Evolutionary conservation across 2,797 vertebrate genomes (phyloP).

Genomic region (Halcyon leucocephala): DNA sequence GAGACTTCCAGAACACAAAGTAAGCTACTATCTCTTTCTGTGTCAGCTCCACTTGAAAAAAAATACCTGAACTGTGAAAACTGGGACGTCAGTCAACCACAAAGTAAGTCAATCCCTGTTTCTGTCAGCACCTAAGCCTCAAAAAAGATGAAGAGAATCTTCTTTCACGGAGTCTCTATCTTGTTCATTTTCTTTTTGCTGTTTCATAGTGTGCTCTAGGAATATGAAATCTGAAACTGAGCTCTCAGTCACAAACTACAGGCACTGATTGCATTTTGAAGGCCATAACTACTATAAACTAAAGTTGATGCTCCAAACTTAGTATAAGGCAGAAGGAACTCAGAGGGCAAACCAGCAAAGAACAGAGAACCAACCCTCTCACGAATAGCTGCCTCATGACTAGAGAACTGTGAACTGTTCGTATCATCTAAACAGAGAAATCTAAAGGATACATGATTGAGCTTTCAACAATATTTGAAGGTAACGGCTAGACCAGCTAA

Average conservation of each 20-base stretch:
- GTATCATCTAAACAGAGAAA: background rate
- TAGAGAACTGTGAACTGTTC: background rate
- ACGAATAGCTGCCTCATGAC: background rate
- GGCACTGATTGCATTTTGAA: background rate
- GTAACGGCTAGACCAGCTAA: background rate
- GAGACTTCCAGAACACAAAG: background rate
- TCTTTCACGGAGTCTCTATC: background rate
- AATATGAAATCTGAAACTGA: background rate
- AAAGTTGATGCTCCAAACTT: background rate
- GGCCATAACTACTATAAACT: background rate
- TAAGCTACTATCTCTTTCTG: background rate
- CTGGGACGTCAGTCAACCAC: too few species aligned
- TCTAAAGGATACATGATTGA: background rate
- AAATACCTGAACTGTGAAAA: background rate
- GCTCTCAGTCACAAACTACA: background rate
- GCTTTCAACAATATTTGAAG: background rate
- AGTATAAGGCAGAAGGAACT: background rate
- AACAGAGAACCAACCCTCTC: background rate
- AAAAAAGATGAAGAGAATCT: background rate
- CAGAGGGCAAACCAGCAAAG: background rate
- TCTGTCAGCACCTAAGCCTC: background rate
- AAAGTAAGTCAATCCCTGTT: background rate
- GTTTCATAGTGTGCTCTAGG: background rate
- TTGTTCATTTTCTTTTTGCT: background rate
- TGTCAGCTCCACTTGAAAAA: background rate